Conservation (phyloP, 35 echinoderm and acorn worm genomes). For the Heliocidaris tuberculata region DNA sequence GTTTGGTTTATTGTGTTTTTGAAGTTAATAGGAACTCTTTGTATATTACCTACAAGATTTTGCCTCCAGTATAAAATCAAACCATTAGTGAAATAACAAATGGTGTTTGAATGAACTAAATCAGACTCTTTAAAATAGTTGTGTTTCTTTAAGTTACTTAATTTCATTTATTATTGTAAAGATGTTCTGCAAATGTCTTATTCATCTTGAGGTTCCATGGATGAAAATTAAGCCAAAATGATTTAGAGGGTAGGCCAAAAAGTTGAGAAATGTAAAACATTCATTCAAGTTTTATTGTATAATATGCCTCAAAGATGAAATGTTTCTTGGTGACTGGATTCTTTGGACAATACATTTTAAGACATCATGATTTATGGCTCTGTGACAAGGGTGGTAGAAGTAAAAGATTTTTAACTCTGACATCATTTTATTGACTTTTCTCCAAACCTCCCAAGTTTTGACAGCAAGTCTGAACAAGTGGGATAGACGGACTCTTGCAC, state of each 20-base stretch:
- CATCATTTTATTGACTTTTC: background rate
- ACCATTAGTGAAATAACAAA: background rate
- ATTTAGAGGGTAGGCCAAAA: background rate
- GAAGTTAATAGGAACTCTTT: background rate
- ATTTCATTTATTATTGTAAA: background rate
- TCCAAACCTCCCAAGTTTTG: constrained; percentile 8
- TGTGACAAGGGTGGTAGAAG: background rate
- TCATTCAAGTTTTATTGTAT: background rate
- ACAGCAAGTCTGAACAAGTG: background rate
- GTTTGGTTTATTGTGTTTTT: background rate
- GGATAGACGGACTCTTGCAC: background rate
- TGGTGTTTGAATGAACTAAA: background rate
- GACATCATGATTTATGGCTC: background rate
- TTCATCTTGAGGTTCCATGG: background rate
- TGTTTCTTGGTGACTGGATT: background rate
- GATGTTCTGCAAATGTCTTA: background rate
- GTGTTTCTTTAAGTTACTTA: background rate
- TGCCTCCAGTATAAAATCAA: background rate
- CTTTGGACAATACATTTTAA: background rate
- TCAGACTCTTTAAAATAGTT: background rate
- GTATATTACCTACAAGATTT: background rate
- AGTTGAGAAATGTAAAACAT: background rate
- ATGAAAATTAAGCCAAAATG: background rate
- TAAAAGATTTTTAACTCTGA: constrained; percentile 3
- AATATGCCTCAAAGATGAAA: background rate